Percentiles rank a stretch among this genome's conserved stretches.
phyloP scores from a whole-genome alignment of 2,113 vertebrate species.

The Cyphomyrus discorhynchus region DNA sequence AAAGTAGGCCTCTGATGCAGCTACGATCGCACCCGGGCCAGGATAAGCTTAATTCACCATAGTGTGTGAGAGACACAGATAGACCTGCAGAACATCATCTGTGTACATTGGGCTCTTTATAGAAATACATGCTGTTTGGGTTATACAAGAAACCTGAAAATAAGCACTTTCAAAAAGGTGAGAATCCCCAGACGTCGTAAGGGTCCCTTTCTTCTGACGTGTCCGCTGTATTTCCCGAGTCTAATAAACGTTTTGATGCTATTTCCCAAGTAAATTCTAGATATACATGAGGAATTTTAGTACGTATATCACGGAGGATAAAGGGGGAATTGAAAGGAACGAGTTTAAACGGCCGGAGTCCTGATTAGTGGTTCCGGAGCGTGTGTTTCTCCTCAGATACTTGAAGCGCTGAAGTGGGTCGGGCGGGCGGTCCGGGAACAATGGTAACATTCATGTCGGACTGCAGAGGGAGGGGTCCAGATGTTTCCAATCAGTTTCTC shows the following conservation, averaged over 20 bases:
- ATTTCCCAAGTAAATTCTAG: background rate
- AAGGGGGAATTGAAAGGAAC: slow-evolving; percentile 10
- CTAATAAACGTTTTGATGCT: background rate
- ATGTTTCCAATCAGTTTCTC: slow-evolving; percentile 61
- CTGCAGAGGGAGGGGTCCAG: slow-evolving; percentile 39
- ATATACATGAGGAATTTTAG: background rate
- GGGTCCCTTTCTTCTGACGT: background rate
- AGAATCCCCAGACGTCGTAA: background rate
- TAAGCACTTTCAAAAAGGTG: background rate
- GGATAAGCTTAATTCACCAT: background rate
- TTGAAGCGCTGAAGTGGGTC: slow-evolving; percentile 36
- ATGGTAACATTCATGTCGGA: slow-evolving; percentile 60
- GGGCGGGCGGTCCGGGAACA: slow-evolving; percentile 49
- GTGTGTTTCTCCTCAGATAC: slow-evolving; percentile 30
- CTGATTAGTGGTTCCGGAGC: slow-evolving; percentile 25
- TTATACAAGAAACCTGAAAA: background rate
- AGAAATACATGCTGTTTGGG: background rate
- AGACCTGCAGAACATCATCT: background rate
- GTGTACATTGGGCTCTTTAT: background rate
- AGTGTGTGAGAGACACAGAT: background rate
- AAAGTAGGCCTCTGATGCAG: background rate
- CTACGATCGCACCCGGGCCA: background rate
- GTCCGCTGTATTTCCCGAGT: background rate
- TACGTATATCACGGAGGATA: background rate
- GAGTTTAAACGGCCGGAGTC: background rate